Evolutionary conservation across 2,113 vertebrate genomes (phyloP), one percentile per base, ranked within the genome.

Genomic region (Orientallactaga bullata): DNA sequence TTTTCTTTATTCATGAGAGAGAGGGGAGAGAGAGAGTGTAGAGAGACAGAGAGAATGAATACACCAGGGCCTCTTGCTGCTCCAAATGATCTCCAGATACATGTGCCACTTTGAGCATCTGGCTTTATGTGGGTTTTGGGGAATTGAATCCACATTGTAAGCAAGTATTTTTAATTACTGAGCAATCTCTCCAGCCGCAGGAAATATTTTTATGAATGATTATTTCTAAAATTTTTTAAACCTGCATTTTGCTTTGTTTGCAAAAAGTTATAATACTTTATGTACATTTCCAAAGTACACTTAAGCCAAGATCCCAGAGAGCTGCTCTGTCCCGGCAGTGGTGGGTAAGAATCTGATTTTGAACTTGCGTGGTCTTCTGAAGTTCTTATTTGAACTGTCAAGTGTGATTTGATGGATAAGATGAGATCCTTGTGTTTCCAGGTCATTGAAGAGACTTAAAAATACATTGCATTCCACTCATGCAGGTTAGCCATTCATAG

Each of bases 361-460:
- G n/a, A 51, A 80, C 55, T 80, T 84, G 1, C 2, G 11, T 61
- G 30, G 0, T 89, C 66, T 78, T 93, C 32, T 51, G 51, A 93
- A 89, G 74, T 1, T 10, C 9, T 2, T 79, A 6, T 89, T 77
- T 89, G 39, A 74, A 47, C 42, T 78, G 20, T 39, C n/a, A 63
- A 37, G 20, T 88, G 20, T 28, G 7, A 77, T 81, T 82, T 78
- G 23, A 69, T 26, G 42, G 37, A 20, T 65, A 85, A 61, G 20
- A 65, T 17, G 8, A 82, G 3, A 30, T 55, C 51, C 51, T 10
- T 37, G 39, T 47, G 28, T 30, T 81, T 23, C 28, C 5, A 16
- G 32, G 37, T 72, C 17, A 81, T 73, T 90, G 68, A 89, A 91
- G 65, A 88, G 30, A 35, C 80, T 71, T 84, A 55, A 72, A 61